Conservation (phyloP, 2,797 vertebrate species). For the Rhinatrema bivittatum region DNA sequence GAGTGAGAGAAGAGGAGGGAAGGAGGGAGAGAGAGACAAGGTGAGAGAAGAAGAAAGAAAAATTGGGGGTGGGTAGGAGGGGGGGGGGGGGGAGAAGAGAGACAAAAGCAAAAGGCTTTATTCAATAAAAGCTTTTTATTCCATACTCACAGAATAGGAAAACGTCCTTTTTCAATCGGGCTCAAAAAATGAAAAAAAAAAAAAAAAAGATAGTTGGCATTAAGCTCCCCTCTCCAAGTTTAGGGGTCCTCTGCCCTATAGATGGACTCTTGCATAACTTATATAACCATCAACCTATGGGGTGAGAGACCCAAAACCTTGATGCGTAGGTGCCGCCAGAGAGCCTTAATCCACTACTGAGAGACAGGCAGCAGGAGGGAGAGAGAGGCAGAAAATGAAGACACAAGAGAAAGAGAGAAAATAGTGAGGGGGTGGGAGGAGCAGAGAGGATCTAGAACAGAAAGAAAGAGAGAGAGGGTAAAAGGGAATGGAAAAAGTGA, state of each 20-base stretch:
- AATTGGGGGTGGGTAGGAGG: too few species aligned
- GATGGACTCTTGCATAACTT: too few species aligned
- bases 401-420: not conserved
- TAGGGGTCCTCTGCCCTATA: too few species aligned
- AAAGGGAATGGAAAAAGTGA: not conserved
- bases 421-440: not conserved
- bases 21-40: fast-evolving
- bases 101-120: not conserved
- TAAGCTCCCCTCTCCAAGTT: too few species aligned
- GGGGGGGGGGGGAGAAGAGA: not conserved
- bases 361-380: not conserved
- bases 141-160: too few species aligned
- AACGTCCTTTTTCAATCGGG: conserved; percentile 17
- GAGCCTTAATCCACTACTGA: too few species aligned
- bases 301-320: too few species aligned
- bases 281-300: too few species aligned
- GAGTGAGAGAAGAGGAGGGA: conserved; percentile 1
- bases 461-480: not conserved
- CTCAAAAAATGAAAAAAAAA: not conserved
- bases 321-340: too few species aligned
- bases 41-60: not conserved
- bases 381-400: not conserved
- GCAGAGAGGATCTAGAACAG: not conserved
- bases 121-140: too few species aligned
- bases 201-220: not conserved